Conservation (phyloP, 1,140 invertebrate species). For the Drosophila melanogaster region DNA sequence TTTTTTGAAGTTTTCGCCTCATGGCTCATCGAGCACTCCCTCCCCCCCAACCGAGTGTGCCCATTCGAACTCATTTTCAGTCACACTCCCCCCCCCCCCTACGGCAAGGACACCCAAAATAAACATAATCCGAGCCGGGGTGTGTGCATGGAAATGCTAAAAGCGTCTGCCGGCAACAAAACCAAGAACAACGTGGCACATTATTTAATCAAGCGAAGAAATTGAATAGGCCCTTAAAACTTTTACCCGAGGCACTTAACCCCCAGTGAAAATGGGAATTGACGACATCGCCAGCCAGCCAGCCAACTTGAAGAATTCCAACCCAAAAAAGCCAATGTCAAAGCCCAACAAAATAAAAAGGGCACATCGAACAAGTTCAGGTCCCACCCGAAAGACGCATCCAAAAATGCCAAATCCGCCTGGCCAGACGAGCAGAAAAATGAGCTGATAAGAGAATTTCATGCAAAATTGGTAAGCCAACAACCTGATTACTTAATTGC, state of each 20-base stretch:
- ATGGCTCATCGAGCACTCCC: conserved; percentile 75
- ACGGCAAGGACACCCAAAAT: conserved; percentile 65
- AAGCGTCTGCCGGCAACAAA: conserved; percentile 62
- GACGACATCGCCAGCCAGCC: conserved; percentile 60
- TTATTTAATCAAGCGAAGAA: conserved; percentile 83
- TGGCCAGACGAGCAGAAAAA: conserved; percentile 54
- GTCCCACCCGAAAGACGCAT: conserved; percentile 9
- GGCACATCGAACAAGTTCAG: not conserved
- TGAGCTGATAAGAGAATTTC: conserved; percentile 77
- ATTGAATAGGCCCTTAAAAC: conserved; percentile 83
- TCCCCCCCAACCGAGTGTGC: not conserved
- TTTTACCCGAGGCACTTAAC: conserved; percentile 80
- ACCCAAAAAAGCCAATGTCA: conserved; percentile 3
- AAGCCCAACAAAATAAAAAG: not conserved
- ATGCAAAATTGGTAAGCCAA: conserved; percentile 83
- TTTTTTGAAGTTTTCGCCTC: conserved; percentile 72
- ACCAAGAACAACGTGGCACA: conserved; percentile 70
- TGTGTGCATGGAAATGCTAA: conserved; percentile 72
- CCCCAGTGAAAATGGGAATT: conserved; percentile 79
- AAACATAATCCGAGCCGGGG: conserved; percentile 76
- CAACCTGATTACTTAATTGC: conserved; percentile 82
- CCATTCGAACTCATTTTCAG: conserved; percentile 22
- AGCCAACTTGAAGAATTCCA: conserved; percentile 32
- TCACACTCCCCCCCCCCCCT: conserved; percentile 5
- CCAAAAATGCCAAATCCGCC: conserved; percentile 6